Conservation (phyloP, 2,888 invertebrate species). For the Caenorhabditis sp. region DNA sequence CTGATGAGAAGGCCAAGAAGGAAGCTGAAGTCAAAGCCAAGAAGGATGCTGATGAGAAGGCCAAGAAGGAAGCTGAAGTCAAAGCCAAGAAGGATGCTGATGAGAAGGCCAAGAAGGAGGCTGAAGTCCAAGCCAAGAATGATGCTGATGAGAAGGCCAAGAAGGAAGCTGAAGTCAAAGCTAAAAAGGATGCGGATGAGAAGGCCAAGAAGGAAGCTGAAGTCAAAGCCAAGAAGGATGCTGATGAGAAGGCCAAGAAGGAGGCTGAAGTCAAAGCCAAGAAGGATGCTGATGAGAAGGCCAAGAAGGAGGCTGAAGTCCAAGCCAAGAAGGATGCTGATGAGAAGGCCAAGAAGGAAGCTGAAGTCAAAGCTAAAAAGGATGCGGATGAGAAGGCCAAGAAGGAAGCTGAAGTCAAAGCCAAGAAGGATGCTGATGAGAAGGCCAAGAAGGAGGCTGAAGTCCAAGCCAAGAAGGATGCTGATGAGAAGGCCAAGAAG, state of each 20-base stretch:
- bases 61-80: constrained; percentile 2
- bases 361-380: neutral
- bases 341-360: neutral
- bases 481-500: neutral
- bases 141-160: neutral
- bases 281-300: neutral
- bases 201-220: constrained; percentile 3
- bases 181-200: too few species aligned
- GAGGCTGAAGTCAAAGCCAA: constrained; percentile 2
- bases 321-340: neutral
- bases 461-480: neutral
- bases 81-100: neutral
- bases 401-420: neutral
- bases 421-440: neutral
- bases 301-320: constrained; percentile 1
- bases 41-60: neutral
- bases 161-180: neutral
- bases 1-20: neutral
- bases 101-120: neutral
- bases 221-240: neutral
- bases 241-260: constrained; percentile 1
- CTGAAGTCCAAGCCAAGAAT: neutral
- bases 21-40: constrained; percentile 1
- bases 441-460: constrained; percentile 2
- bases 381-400: neutral